Base-by-base conservation (phyloP, 2,888 invertebrate species). In the Apeira syringaria region DNA sequence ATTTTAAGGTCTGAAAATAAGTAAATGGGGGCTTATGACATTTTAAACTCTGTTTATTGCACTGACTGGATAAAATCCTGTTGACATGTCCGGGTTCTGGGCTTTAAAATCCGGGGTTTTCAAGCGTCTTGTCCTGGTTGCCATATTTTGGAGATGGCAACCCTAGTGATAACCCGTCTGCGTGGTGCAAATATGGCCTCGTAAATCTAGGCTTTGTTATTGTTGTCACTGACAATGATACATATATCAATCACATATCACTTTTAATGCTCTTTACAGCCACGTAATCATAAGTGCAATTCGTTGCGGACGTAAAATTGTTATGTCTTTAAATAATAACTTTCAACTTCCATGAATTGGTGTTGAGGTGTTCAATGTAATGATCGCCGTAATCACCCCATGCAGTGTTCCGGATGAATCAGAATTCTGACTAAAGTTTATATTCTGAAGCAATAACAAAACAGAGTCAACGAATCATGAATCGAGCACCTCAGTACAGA, bases 181-280 rank as follows among this genome's bases (percentile, higher is more conserved):
- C 4, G 15, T 15, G 15, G 71, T 76, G 80, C 76, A 74, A 75
- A 78, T 75, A 72, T 69, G 53, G 56, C 52, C 59, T 62, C 64
- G 73, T 87, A 84, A 83, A 86, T 86, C 80, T 84, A 57, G 70
- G 64, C 64, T 71, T 67, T 64, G 68, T 68, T 73, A 60, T 71
- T 64, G 56, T 59, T 64, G 59, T 60, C 59, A 61, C 57, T 59
- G 54, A 53, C 52, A 59, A 59, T 65, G 53, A 62, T 71, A 71
- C 62, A 62, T 71, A 71, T 63, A 70, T 71, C 72, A 71, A 66
- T 68, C 72, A 70, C 45, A 50, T 51, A 58, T 61, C 59, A 63
- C 53, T 61, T 62, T n/a, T 51, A 61, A 59, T 59, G 60, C 22
- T 46, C 15, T 35, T 64, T 61, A 60, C 56, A 59, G 59, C 55